These are phyloP conservation scores for Alsophila aescularia DNA, from an alignment of 2,888 invertebrate species.

Conservation along the genomic window DNA sequence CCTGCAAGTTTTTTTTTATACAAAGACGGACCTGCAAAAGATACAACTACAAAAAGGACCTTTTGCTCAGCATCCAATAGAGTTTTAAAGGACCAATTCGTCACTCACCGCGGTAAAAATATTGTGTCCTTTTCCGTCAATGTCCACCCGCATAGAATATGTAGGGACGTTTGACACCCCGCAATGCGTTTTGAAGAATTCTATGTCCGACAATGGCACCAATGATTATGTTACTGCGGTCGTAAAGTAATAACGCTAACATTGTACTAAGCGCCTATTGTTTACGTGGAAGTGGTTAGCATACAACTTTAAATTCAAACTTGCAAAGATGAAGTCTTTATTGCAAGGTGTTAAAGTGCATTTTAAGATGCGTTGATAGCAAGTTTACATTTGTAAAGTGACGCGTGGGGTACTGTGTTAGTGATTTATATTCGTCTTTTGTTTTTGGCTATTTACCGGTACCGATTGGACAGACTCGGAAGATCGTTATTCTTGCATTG, in stretches of 20 bases:
- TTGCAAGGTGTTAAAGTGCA: constrained; percentile 41
- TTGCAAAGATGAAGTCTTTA: constrained; percentile 34
- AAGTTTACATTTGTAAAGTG: constrained; percentile 52
- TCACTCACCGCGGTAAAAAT: constrained; percentile 75
- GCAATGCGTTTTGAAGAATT: constrained; percentile 70
- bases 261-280: constrained; percentile 73
- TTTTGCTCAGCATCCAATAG: constrained; percentile 37
- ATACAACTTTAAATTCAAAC: constrained; percentile 28
- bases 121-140: constrained; percentile 69
- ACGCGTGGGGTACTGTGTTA: constrained; percentile 63
- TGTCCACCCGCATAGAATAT: constrained; percentile 59
- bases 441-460: constrained; percentile 81
- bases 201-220: constrained; percentile 60
- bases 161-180: constrained; percentile 62
- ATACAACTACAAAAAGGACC: constrained; percentile 14
- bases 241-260: constrained; percentile 72
- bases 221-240: constrained; percentile 75
- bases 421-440: constrained; percentile 82
- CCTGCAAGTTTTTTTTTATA: too few species aligned
- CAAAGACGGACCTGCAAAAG: not conserved
- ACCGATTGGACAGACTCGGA: constrained; percentile 73
- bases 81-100: constrained; percentile 64
- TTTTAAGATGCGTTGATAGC: constrained; percentile 31
- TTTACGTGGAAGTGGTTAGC: constrained; percentile 74
- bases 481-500: constrained; percentile 82